Evolutionary conservation across 2,113 vertebrate genomes (phyloP).

Genomic region (Bubo scandiacus): DNA sequence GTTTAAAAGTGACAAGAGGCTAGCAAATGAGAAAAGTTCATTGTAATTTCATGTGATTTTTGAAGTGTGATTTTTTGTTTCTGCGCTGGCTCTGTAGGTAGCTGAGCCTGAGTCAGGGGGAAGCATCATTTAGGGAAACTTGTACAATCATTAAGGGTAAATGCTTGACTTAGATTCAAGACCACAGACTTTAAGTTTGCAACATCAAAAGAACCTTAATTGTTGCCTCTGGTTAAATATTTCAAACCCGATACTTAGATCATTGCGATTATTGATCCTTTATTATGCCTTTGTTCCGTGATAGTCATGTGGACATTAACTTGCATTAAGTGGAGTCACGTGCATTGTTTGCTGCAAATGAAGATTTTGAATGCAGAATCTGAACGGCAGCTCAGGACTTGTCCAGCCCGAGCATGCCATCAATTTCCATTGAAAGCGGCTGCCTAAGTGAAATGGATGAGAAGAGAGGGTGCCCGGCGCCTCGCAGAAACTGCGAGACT

Average conservation of each 20-base stretch:
- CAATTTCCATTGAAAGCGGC: neutral
- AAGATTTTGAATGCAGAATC: neutral
- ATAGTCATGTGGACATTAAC: neutral
- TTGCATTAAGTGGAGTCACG: neutral
- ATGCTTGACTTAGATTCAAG: neutral
- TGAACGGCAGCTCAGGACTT: neutral
- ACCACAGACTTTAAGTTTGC: neutral
- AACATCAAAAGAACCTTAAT: neutral
- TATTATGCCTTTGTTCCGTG: neutral
- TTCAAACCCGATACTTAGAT: neutral
- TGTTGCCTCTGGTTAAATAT: neutral
- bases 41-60: neutral
- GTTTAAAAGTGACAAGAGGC: neutral
- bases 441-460: slow-evolving; percentile 52
- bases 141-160: neutral
- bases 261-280: neutral
- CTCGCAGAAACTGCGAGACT: neutral
- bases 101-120: neutral
- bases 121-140: neutral
- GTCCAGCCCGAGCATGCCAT: neutral
- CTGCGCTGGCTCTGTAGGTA: neutral
- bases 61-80: neutral
- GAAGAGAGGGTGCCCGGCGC: neutral
- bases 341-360: neutral
- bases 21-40: neutral